Conservation (phyloP, 2,113 vertebrate species). For the Cyanoderma ruficeps region DNA sequence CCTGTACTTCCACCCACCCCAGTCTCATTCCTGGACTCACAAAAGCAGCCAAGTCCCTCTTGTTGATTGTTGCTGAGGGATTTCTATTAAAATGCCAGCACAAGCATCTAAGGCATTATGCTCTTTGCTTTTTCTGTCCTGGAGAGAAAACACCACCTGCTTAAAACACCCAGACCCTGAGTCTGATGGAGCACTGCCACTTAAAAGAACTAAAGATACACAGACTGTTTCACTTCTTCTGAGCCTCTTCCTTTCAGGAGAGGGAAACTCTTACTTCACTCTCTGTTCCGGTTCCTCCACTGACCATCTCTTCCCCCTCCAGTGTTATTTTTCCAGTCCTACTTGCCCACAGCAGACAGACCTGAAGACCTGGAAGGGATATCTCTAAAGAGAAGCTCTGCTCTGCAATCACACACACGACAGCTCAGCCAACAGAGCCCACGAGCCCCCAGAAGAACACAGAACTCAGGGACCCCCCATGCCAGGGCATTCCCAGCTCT, state of each 20-base stretch:
- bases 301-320: neutral
- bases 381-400: neutral
- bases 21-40: neutral
- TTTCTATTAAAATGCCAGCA: neutral
- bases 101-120: neutral
- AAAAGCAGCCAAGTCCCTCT: neutral
- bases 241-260: neutral
- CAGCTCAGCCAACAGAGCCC: neutral
- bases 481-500: neutral
- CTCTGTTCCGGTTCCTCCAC: neutral
- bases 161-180: neutral
- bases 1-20: neutral
- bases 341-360: neutral
- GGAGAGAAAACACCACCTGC: neutral
- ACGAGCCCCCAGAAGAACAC: neutral
- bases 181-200: neutral
- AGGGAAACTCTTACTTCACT: neutral
- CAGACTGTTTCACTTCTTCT: slow-evolving; percentile 33
- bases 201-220: neutral
- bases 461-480: rapidly evolving
- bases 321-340: neutral
- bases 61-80: neutral
- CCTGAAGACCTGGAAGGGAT: neutral
- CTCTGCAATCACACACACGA: neutral
- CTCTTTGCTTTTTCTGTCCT: neutral